Evolutionary conservation across 2,113 vertebrate genomes (phyloP).

Genomic region (Erpornis zantholeuca): DNA sequence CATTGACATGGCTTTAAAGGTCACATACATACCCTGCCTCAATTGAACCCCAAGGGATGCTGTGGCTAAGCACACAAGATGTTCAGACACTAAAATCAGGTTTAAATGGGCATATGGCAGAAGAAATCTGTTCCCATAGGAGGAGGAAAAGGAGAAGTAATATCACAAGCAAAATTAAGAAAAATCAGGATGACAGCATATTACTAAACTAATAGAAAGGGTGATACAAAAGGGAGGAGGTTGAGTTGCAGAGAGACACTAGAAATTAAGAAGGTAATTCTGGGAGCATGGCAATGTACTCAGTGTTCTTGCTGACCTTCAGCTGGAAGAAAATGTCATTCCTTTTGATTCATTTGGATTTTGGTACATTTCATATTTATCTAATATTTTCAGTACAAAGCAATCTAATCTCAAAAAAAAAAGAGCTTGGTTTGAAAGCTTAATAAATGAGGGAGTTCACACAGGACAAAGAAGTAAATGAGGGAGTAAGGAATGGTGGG

Average conservation of each 20-base stretch:
- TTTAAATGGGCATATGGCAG: constrained; percentile 64
- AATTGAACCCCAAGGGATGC: constrained; percentile 22
- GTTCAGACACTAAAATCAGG: constrained; percentile 60
- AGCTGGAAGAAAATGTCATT: background rate
- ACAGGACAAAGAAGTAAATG: background rate
- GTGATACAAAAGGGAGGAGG: background rate
- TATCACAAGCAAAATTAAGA: constrained; percentile 48
- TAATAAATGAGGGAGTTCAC: background rate
- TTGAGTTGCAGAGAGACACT: background rate
- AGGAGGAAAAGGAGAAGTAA: constrained; percentile 39
- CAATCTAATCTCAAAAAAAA: background rate
- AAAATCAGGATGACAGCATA: constrained; percentile 45
- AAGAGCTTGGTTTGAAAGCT: background rate
- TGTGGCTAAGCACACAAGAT: constrained; percentile 57
- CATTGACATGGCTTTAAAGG: constrained; percentile 49
- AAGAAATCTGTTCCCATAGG: constrained; percentile 57
- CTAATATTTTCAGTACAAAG: background rate
- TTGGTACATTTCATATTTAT: background rate
- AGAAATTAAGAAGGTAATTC: background rate
- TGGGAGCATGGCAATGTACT: background rate
- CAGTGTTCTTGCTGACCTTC: background rate
- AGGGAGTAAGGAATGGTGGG: background rate
- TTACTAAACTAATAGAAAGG: constrained; percentile 32
- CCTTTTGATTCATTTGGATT: background rate
- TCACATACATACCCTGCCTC: constrained; percentile 25